Percentiles rank a stretch among this genome's conserved stretches.
Conservation (phyloP, 2,113 vertebrate genomes). For the Motacilla tschutschensis region DNA sequence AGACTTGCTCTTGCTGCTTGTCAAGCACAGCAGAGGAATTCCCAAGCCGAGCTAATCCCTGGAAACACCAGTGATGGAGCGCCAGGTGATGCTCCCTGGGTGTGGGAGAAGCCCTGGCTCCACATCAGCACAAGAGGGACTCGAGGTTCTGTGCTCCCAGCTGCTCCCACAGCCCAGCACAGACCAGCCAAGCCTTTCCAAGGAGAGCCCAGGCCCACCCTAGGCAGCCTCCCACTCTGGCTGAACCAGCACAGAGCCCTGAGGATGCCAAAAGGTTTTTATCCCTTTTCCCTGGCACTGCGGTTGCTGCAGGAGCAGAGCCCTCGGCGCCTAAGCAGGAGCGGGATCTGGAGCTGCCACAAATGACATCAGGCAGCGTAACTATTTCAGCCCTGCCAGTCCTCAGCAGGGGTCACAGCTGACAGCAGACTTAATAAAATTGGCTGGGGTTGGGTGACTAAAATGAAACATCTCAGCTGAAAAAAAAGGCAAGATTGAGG, state of each 20-base stretch:
- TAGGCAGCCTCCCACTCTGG: neutral
- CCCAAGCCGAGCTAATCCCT: neutral
- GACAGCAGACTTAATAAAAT: constrained; percentile 54
- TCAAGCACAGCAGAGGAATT: neutral
- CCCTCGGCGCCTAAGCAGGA: neutral
- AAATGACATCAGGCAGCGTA: constrained; percentile 51
- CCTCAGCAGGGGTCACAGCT: constrained; percentile 58
- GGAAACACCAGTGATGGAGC: neutral
- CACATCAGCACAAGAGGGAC: neutral
- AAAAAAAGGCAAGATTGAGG: neutral
- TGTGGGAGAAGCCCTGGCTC: neutral
- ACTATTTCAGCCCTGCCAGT: constrained; percentile 58
- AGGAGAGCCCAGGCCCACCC: accelerated
- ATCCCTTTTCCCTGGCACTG: neutral
- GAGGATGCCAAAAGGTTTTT: accelerated
- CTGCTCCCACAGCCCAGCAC: neutral
- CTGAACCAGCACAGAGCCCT: no score
- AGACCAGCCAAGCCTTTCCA: neutral
- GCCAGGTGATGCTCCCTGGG: neutral
- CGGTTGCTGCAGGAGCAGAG: neutral
- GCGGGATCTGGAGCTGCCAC: constrained; percentile 28
- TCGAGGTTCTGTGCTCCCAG: neutral
- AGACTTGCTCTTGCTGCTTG: neutral
- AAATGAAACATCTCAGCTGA: constrained; percentile 45
- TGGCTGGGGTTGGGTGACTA: constrained; percentile 37